phyloP scores from a whole-genome alignment of 1,140 invertebrate species.

The Triops longicaudatus region DNA sequence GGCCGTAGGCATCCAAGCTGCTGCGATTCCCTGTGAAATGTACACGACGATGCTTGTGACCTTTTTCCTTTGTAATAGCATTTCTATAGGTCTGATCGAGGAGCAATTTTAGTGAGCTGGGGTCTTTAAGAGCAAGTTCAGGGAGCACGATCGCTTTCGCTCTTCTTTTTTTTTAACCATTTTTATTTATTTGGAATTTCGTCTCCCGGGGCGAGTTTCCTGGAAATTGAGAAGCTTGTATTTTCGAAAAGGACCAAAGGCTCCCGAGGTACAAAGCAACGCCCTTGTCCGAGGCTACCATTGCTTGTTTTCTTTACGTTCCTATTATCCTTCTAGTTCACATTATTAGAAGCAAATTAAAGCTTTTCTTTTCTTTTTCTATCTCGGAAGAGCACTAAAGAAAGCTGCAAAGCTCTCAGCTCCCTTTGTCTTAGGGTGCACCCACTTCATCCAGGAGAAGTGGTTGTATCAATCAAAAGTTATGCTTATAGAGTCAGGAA shows the following conservation, averaged over 20 bases:
- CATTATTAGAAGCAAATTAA: neutral
- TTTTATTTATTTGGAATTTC: neutral
- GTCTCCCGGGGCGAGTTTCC: neutral
- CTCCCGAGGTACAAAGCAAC: neutral
- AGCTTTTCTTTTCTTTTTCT: neutral
- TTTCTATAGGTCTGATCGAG: constrained; percentile 1
- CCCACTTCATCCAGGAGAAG: neutral
- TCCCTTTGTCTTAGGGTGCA: constrained; percentile 1
- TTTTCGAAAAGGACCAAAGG: neutral
- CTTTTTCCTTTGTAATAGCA: neutral
- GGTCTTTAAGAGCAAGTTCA: neutral
- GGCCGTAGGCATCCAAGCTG: neutral
- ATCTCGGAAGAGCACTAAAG: neutral
- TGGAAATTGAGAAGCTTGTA: neutral
- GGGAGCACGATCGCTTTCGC: neutral
- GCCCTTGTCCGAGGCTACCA: neutral
- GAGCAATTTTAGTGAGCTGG: neutral
- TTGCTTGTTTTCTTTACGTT: neutral
- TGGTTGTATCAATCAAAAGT: constrained; percentile 7
- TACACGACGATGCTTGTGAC: neutral
- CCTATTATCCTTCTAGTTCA: neutral
- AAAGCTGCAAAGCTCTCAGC: neutral
- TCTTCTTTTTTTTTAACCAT: neutral
- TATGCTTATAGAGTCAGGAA: neutral
- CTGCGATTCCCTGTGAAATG: neutral